These are phyloP conservation scores for Isaurus tuberculatus DNA, from an alignment of 92 coral and sea anemone species.

Conservation along the genomic window DNA sequence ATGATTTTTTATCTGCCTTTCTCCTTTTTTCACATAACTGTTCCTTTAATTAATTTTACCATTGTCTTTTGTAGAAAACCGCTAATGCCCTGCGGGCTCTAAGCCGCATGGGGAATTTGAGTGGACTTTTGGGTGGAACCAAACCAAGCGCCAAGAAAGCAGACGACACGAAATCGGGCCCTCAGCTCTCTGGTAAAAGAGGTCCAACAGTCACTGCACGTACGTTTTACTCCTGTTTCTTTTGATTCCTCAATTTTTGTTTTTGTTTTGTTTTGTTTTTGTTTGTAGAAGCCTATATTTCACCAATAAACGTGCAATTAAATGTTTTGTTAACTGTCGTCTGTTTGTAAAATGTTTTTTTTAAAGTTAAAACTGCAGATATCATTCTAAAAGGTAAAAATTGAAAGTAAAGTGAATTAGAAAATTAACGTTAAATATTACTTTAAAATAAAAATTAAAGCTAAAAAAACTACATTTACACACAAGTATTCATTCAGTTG, in stretches of 20 bases:
- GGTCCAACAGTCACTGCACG: constrained; percentile 35
- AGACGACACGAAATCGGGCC: constrained; percentile 34
- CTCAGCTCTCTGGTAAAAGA: constrained; percentile 47
- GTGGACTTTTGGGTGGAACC: constrained; percentile 74
- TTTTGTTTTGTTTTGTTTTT: not conserved
- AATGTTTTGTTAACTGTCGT: not conserved
- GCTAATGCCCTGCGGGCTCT: constrained; percentile 97
- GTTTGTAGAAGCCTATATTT: not conserved
- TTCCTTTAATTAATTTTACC: too few relatives aligned
- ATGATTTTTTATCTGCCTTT: too few relatives aligned
- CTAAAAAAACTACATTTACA: too few relatives aligned
- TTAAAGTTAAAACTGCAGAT: too few relatives aligned
- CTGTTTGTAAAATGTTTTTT: too few relatives aligned
- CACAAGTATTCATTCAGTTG: too few relatives aligned
- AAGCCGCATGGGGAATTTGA: constrained; percentile 90
- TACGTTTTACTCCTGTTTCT: not conserved
- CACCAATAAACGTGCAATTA: not conserved
- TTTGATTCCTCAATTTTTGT: too few relatives aligned
- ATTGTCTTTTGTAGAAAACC: constrained; percentile 77
- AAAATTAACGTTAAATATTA: too few relatives aligned
- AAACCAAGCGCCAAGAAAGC: constrained; percentile 43
- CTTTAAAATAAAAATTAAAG: too few relatives aligned
- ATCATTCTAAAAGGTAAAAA: too few relatives aligned
- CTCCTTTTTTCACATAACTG: too few relatives aligned
- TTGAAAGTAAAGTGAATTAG: too few relatives aligned